These are phyloP conservation scores for Chaenogobius annularis DNA, from an alignment of 2,113 vertebrate genomes.

Conservation along the genomic window DNA sequence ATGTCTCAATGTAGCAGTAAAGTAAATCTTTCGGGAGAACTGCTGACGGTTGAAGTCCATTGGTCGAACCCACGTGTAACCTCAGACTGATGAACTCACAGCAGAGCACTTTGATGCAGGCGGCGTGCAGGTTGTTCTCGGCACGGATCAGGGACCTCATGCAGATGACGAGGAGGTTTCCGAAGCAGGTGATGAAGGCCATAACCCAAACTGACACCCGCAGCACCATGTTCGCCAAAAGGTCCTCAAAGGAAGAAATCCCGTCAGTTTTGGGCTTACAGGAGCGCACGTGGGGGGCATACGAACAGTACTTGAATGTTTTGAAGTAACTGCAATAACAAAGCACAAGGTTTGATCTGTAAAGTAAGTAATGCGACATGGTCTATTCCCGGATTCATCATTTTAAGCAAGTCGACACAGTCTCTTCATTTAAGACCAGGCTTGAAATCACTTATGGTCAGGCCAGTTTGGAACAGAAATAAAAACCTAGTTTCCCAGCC, in stretches of 20 bases:
- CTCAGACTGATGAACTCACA: conserved; percentile 66
- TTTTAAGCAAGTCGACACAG: too few species aligned
- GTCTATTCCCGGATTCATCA: too few species aligned
- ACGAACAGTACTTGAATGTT: conserved; percentile 85
- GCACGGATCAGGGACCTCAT: conserved; percentile 84
- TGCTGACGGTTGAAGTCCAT: too few species aligned
- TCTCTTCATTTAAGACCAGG: too few species aligned
- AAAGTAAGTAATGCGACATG: too few species aligned
- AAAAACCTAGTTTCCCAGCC: too few species aligned
- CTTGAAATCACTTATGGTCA: too few species aligned
- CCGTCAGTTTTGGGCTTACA: conserved; percentile 85
- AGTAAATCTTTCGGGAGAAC: too few species aligned
- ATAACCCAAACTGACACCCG: conserved; percentile 86
- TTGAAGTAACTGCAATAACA: conserved; percentile 78
- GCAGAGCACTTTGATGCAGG: conserved; percentile 86
- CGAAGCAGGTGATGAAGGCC: conserved; percentile 84
- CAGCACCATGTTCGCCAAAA: conserved; percentile 83
- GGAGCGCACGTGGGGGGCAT: conserved; percentile 79
- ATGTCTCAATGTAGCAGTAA: too few species aligned
- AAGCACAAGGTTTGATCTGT: too few species aligned
- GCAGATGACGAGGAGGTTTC: conserved; percentile 85
- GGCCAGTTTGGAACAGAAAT: too few species aligned
- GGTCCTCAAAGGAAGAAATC: conserved; percentile 86
- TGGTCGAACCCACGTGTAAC: too few species aligned
- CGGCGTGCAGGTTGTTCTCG: conserved; percentile 82